Base-by-base conservation (phyloP, 2,888 invertebrate species). In the Noctua fimbriata region DNA sequence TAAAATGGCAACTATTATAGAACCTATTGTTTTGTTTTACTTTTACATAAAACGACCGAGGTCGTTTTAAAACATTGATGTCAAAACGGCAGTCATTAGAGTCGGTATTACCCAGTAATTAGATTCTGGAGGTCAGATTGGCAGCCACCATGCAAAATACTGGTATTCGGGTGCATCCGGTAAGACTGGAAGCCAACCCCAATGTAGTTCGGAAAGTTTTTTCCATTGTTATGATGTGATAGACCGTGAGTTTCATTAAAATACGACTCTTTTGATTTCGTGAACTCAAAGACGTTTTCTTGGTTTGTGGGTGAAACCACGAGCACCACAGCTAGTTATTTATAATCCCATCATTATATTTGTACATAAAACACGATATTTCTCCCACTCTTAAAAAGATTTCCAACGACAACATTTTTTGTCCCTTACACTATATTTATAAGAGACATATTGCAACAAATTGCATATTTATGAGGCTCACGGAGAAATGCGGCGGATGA, bases 401-500 rank as follows among this genome's bases (percentile, higher is more conserved):
- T 41, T 65, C 55, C 32, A 9, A 47, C 16, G 52, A 44, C 36
- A n/a, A 67, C 28, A 76, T 83, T 83, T 79, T 84, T 79, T 72
- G 52, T 65, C 32, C 18, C 47, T n/a, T n/a, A 60, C 72, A 78
- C 72, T 78, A 84, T 78, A 86, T 87, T 78, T 78, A 84, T 78
- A 73, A 66, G 74, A 49, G 86, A 83, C 90, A 82, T 89, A 89
- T 89, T 89, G 89, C 89, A 87, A 87, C 89, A 86, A 87, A 89
- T 89, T 88, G 89, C 89, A 89, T 89, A 89, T 89, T 89, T 89
- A 89, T 89, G 89, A 89, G 88, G 55, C 77, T 76, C 85, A 79
- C 81, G 72, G 76, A 84, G 80, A 83, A 87, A 89, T 87, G 84
- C 79, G 84, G 81, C 79, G 85, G 83, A 89, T 90, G 89, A 90